Base-by-base conservation (phyloP, 2,888 invertebrate genomes). In the Aleiodes leptofemur region DNA sequence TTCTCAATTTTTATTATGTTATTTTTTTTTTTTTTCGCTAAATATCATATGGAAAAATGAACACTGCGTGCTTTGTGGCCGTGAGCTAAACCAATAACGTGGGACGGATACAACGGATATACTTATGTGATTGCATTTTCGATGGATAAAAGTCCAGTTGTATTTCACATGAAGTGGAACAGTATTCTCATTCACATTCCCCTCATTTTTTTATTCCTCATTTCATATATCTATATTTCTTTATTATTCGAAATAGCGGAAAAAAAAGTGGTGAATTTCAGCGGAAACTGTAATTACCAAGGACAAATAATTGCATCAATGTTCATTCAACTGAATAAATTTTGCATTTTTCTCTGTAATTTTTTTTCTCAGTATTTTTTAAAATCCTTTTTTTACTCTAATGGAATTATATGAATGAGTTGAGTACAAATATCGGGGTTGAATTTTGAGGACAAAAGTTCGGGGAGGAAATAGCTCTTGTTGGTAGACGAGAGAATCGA, bases 81-180 rank as follows among this genome's bases (percentile, higher is more conserved):
- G 16, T 50, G 64, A 74, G 74, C 55, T 74, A 70, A 50, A 51
- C 64, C 74, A 74, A 71, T 71, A 74, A 68, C 69, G 51, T 51
- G 29, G 68, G 61, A 74, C 51, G 70, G 51, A 59, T 57, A 53
- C 56, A 55, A 55, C 50, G 61, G 61, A 74, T 74, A 72, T 61
- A 61, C 59, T 72, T 72, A 74, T 59, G 59, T 59, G 66, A 71
- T 75, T 72, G 59, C 76, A 72, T 57, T 69, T 43, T 72, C 31
- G 48, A 72, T 75, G 72, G 68, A 69, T 72, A 72, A 38, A 59
- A 69, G 68, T 76, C 51, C 51, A 53, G 59, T 59, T 75, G 57
- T 71, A 72, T 68, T 72, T 72, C 38, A 66, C 14, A 14, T 59
- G 5, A 13, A 11, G 14, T 55, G n/a, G 14, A 55, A 55, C 16